Evolutionary conservation across 1,140 invertebrate genomes (phyloP).

Genomic region (Drosophila bocqueti): DNA sequence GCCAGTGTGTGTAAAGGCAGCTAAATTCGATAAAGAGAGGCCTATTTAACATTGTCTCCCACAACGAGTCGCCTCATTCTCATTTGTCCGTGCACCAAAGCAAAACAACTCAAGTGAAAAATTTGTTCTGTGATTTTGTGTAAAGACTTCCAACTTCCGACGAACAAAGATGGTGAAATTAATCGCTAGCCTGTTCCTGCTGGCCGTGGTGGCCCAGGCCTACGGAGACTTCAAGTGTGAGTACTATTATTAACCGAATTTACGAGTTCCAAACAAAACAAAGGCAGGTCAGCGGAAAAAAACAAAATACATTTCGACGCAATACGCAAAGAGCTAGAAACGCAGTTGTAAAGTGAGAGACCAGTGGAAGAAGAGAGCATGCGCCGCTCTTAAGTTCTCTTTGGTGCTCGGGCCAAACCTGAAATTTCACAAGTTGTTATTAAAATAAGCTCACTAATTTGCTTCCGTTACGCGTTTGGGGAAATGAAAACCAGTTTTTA

Average conservation of each 20-base stretch:
- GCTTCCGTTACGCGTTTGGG: constrained; percentile 30
- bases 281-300: constrained; percentile 58
- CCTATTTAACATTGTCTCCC: constrained; percentile 73
- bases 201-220: constrained; percentile 65
- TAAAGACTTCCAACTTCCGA: constrained; percentile 63
- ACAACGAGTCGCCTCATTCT: constrained; percentile 72
- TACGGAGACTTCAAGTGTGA: constrained; percentile 73
- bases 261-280: constrained; percentile 52
- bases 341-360: constrained; percentile 7
- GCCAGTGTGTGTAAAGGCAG: constrained; percentile 95
- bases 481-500: constrained; percentile 50
- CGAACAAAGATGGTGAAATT: constrained; percentile 77
- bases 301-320: constrained; percentile 68
- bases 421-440: constrained; percentile 32
- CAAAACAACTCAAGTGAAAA: constrained; percentile 56
- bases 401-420: constrained; percentile 4
- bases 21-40: constrained; percentile 50
- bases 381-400: constrained; percentile 47
- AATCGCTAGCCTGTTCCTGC: constrained; percentile 61
- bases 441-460: constrained; percentile 34
- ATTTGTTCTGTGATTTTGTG: constrained; percentile 82
- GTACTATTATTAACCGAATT: constrained; percentile 33
- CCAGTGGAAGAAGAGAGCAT: constrained; percentile 16
- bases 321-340: constrained; percentile 43
- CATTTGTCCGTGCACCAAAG: constrained; percentile 77